These are phyloP conservation scores for Saccopteryx bilineata DNA, from an alignment of 2,113 vertebrate genomes.

Conservation along the genomic window DNA sequence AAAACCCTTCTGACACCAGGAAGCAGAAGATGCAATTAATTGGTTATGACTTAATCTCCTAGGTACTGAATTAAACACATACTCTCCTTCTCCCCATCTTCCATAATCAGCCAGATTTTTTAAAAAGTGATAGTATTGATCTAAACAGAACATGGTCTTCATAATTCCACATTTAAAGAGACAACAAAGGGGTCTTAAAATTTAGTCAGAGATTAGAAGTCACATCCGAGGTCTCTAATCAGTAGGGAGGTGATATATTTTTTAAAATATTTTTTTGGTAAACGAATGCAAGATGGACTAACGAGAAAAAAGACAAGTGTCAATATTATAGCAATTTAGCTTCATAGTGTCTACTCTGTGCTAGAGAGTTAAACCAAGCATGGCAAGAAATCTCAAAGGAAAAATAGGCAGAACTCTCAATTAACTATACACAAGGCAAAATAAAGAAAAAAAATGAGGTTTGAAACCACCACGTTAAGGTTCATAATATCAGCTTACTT, in stretches of 20 bases:
- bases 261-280: not conserved
- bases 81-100: not conserved
- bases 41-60: not conserved
- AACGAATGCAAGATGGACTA: not conserved
- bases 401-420: not conserved
- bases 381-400: not conserved
- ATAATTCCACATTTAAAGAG: not conserved
- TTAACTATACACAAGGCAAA: not conserved
- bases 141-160: not conserved
- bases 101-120: not conserved
- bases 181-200: not conserved
- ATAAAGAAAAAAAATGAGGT: conserved; percentile 4
- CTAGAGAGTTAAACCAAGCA: not conserved
- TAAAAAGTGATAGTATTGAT: not conserved
- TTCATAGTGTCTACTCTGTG: not conserved
- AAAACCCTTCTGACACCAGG: not conserved
- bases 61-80: not conserved
- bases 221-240: not conserved
- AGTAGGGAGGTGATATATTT: not conserved
- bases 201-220: not conserved
- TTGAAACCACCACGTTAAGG: not conserved
- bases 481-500: not conserved
- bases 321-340: not conserved
- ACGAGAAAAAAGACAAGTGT: not conserved
- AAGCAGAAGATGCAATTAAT: not conserved